Percentiles rank a stretch among this genome's conserved stretches.
Evolutionary conservation across 2,113 vertebrate species (phyloP).

Genomic region (Corythoichthys haematopterus): DNA sequence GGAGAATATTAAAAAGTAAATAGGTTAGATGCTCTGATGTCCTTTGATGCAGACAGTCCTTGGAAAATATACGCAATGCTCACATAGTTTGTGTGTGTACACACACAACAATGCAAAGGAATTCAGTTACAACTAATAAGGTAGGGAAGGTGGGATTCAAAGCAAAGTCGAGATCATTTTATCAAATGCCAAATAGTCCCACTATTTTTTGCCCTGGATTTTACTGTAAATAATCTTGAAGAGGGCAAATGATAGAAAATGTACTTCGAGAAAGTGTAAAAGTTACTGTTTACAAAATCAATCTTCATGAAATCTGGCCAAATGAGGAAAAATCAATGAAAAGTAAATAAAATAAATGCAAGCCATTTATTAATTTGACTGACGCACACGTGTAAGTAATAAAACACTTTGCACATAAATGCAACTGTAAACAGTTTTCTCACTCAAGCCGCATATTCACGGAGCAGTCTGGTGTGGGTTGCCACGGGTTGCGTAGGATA

Average conservation of each 20-base stretch:
- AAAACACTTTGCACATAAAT: no score
- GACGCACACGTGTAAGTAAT: no score
- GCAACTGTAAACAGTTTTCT: no score
- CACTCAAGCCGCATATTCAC: no score
- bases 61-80: conserved; percentile 8
- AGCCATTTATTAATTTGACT: no score
- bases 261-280: no score
- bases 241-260: background rate
- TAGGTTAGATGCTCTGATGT: conserved; percentile 42
- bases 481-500: no score
- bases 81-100: conserved; percentile 7
- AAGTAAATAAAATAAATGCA: no score
- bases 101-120: conserved; percentile 3
- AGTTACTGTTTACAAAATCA: no score
- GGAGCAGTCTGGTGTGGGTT: no score
- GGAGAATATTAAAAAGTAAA: conserved; percentile 62
- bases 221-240: conserved; percentile 22
- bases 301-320: no score
- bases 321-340: no score
- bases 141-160: conserved; percentile 14
- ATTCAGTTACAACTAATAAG: conserved; percentile 35
- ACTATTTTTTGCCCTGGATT: background rate
- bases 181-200: conserved; percentile 23
- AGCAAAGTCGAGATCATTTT: conserved; percentile 7
- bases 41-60: conserved; percentile 22